Evolutionary conservation across 2,113 vertebrate genomes (phyloP), one percentile per base, ranked within the genome.

Genomic region (Mirza zaza): DNA sequence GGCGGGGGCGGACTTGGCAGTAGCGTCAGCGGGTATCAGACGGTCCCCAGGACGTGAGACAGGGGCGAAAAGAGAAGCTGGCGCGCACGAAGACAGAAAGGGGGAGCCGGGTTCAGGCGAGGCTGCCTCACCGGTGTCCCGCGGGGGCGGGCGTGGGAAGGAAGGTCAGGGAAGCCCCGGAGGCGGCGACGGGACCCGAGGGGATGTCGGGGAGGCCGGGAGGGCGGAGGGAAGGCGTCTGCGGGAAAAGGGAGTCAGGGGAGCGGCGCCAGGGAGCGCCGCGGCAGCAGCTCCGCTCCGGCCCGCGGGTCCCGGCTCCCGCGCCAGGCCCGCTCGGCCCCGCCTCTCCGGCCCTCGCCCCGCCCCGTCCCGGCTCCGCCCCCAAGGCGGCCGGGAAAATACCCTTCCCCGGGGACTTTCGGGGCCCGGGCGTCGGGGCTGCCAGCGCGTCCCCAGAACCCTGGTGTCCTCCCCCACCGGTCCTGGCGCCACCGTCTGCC

Each of bases 331-430:
- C 0, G 63, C 83, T 57, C n/a, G 36, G 87, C 80, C 88, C 88
- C 96, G 92, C 96, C 94, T 77, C 93, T 87, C 95, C 36, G 42
- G 76, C 80, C 65, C 65, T 25, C 32, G 36, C 55, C 85, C 59
- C 91, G 42, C 52, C 83, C 17, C 42, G 45, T 55, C 27, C 17
- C 7, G 65, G 63, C 95, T 2, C 96, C 73, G 90, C 95, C 81
- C 73, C 89, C 52, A 3, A 73, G 96, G 95, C 91, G 83, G 92
- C 42, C 86, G 11, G 65, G 97, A 87, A 91, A 96, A 86, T 70
- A 87, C 94, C 96, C 97, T 87, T 57, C 95, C 90, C 25, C 29
- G 59, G 95, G 96, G 96, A 94, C 95, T 85, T 86, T 87, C 18
- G 61, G 94, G 73, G 83, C 71, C 61, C 55, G 9, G 85, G 92